Evolutionary conservation across 2,888 invertebrate species (phyloP), one percentile per base, ranked within the genome.

Genomic region (Thelaira solivaga): DNA sequence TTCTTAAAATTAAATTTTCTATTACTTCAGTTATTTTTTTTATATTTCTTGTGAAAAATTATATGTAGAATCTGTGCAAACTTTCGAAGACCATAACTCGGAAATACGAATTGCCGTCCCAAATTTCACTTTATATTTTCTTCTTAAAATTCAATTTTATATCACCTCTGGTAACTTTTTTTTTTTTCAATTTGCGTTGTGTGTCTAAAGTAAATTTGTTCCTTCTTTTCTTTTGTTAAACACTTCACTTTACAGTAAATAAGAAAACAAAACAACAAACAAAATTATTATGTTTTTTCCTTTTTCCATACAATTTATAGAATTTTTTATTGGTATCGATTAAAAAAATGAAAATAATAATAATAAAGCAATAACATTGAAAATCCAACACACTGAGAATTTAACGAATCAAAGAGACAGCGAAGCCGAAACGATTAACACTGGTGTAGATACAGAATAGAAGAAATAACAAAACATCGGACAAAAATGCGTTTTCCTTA

Each of bases 401-500:
- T 43, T 18, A 61, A 6, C 16, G 39, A 51, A 61, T 59, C 24
- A 49, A 62, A 55, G 34, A 76, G 39, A 31, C 31, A 13, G 49
- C 36, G 18, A 39, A n/a, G 51, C 24, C 45, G 43, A 41, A 51
- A 55, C 61, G 18, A 20, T 55, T 34, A 57, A 64, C 65, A 41
- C 65, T 78, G 36, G 78, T 74, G 34, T 78, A 78, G 78, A 78
- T 78, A 78, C 78, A 78, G 61, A 74, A 68, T 74, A 74, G 74
- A 62, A 55, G 41, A 55, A 62, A 53, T 29, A 61, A 43, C 67
- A 61, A 53, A 74, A 57, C 65, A 65, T 59, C 45, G 26, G 41
- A n/a, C n/a, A 75, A 78, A 65, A 71, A 69, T 74, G 65, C 74
- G 68, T 77, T 77, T 77, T 71, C 65, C 64, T 51, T 61, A 6